Base-by-base conservation (phyloP, 2,888 invertebrate species). In the Lottia scabra region DNA sequence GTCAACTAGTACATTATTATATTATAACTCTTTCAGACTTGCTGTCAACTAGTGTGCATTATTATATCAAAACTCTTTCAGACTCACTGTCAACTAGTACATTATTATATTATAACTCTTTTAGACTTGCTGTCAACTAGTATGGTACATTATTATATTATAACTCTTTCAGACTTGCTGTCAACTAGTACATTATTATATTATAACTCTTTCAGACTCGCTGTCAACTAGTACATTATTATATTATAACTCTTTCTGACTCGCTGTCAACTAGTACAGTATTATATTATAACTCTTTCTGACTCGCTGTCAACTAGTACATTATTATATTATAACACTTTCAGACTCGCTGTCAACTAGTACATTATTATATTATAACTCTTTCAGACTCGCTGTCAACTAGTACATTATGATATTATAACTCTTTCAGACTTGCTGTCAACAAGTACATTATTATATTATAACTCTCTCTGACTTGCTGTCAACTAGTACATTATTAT, bases 261-360 rank as follows among this genome's bases (percentile, higher is more conserved):
- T 65, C 81, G 86, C 64, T 81, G 85, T 64, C 85, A 87, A 70
- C 99, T 99, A 83, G n/a, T 30, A 30, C 30, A 30, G 2, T 30
- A 30, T 30, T 30, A 30, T 30, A 30, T 30, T 30, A 30, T 30
- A 30, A 30, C 30, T 30, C 30, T 77, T 80, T 19, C 83, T 88
- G 88, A 83, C 82, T 65, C 81, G 86, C 64, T 81, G 85, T 64
- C 85, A 87, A 70, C 99, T 99, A 83, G n/a, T 30, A 30, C 30
- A 30, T 30, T 30, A 30, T 30, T 30, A 30, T 30, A 30, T 30
- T 30, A 30, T 30, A 30, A 30, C 30, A 4, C 30, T 77, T 80
- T 19, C 83, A 88, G 88, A 83, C 82, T 65, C 81, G 86, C 64
- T 81, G 85, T 64, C 85, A 87, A 70, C 99, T 99, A 83, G n/a